phyloP scores from a whole-genome alignment of 2,888 invertebrate genomes.

The Eilema caniola region DNA sequence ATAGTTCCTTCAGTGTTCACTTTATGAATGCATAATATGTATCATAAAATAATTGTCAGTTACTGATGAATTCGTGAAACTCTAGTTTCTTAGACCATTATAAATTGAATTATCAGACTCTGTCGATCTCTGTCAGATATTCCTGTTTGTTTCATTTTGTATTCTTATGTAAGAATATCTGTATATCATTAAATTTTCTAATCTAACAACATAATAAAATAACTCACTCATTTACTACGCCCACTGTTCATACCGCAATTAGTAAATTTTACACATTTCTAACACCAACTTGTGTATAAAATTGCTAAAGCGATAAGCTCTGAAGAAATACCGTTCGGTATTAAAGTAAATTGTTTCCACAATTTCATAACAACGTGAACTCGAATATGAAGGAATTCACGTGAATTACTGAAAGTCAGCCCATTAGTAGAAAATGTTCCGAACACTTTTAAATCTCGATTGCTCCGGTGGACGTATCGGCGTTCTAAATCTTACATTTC shows the following conservation, averaged over 20 bases:
- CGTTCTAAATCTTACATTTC: constrained; percentile 43
- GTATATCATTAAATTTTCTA: neutral
- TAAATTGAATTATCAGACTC: neutral
- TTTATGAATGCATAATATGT: too few species aligned
- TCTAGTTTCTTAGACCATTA: too few species aligned
- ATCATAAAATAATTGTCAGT: too few species aligned
- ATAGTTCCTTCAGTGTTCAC: neutral
- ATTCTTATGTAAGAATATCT: neutral
- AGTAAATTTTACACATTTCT: constrained; percentile 4
- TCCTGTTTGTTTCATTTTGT: neutral
- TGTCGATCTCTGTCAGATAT: neutral
- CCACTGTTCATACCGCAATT: neutral
- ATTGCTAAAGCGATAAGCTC: neutral
- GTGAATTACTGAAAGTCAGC: constrained; percentile 36
- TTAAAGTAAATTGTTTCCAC: constrained; percentile 9
- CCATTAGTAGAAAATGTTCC: constrained; percentile 45
- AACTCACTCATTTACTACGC: too few species aligned
- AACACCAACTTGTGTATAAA: neutral
- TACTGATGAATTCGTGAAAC: too few species aligned
- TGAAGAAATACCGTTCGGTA: neutral
- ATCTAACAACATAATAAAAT: too few species aligned
- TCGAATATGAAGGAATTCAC: constrained; percentile 22
- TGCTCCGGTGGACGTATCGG: constrained; percentile 33
- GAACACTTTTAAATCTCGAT: constrained; percentile 38
- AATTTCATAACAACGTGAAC: neutral